Conservation (phyloP, 1,140 invertebrate species). For the Drosophila guanche region DNA sequence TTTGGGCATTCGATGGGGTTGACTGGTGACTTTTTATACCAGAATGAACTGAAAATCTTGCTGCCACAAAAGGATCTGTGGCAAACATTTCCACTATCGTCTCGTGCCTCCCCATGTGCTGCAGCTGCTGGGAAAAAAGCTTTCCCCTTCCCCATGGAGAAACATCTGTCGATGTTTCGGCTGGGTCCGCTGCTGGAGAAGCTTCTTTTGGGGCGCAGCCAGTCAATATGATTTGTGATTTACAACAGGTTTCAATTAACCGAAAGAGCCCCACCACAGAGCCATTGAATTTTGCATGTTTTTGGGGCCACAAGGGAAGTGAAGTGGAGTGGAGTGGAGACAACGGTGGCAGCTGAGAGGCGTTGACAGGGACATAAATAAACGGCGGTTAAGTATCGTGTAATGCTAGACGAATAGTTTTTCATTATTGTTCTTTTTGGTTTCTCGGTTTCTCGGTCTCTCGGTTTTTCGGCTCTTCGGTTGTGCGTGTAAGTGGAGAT, state of each 20-base stretch:
- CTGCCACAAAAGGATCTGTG: no score
- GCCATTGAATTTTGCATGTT: constrained; percentile 36
- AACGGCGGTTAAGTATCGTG: constrained; percentile 49
- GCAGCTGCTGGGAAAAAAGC: constrained; percentile 24
- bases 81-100: no score
- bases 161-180: constrained; percentile 35
- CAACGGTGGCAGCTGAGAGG: constrained; percentile 35
- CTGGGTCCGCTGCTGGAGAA: constrained; percentile 1
- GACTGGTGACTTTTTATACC: no score
- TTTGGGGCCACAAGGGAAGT: neutral
- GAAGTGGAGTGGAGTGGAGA: neutral
- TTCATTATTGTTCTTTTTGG: constrained; percentile 9
- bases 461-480: no score
- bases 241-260: constrained; percentile 55
- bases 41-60: no score
- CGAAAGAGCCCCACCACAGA: constrained; percentile 19
- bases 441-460: neutral
- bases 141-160: constrained; percentile 1
- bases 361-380: constrained; percentile 52
- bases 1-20: no score
- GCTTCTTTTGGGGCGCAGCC: neutral
- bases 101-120: no score
- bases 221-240: constrained; percentile 54
- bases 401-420: constrained; percentile 54
- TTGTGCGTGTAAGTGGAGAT: constrained; percentile 36